These are phyloP conservation scores for Himantopus leucocephalus DNA, from an alignment of 2,113 vertebrate species.

Conservation along the genomic window DNA sequence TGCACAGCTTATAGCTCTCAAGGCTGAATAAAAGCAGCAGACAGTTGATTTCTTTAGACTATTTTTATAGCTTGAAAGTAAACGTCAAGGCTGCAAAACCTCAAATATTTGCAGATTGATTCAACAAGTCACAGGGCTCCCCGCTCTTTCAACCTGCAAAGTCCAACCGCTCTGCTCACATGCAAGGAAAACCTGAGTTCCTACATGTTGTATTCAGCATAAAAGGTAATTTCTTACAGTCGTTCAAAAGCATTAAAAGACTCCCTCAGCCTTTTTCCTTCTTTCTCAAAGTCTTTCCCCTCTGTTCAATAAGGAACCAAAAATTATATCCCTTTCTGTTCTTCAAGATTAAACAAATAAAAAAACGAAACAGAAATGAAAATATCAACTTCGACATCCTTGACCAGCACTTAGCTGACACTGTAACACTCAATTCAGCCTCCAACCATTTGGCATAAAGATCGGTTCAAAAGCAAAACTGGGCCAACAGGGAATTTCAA, in stretches of 20 bases:
- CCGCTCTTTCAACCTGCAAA: not conserved
- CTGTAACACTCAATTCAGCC: not conserved
- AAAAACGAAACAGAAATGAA: not conserved
- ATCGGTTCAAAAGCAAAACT: not conserved
- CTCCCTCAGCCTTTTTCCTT: not conserved
- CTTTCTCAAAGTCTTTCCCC: not conserved
- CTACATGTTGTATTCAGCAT: not conserved
- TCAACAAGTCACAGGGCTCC: not conserved
- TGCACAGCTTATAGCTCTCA: slow-evolving; percentile 3
- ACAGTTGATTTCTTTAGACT: not conserved
- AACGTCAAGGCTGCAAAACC: not conserved
- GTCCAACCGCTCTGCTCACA: not conserved
- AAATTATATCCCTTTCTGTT: not conserved
- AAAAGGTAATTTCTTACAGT: not conserved
- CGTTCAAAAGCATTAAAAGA: not conserved
- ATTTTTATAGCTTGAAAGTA: slow-evolving; percentile 16
- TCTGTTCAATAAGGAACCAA: not conserved
- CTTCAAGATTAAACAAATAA: not conserved
- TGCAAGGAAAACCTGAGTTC: not conserved
- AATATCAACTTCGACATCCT: not conserved
- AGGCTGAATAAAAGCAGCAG: not conserved
- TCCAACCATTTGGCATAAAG: not conserved
- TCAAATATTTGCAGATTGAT: slow-evolving; percentile 30
- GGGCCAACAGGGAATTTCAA: not conserved
- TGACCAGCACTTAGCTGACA: not conserved